phyloP scores from a whole-genome alignment of 2,888 invertebrate genomes.

The Caenorhabditis sp. region DNA sequence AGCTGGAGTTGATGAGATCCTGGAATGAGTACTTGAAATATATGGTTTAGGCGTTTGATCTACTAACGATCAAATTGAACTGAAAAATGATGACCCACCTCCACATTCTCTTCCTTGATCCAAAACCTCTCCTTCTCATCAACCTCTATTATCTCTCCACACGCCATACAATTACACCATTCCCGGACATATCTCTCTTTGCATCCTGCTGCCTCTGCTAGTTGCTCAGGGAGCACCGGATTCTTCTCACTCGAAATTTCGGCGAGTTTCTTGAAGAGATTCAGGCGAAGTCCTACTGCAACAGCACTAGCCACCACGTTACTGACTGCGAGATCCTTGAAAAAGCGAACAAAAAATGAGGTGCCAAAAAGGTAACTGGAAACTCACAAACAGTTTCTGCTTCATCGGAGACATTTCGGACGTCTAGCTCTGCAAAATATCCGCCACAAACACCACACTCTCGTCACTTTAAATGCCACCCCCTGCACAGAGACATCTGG shows the following conservation, averaged over 20 bases:
- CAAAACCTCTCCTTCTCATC: slow-evolving; percentile 71
- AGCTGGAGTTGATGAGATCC: slow-evolving; percentile 41
- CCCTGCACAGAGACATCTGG: too few species aligned
- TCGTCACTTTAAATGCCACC: too few species aligned
- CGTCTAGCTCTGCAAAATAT: too few species aligned
- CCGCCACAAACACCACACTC: too few species aligned
- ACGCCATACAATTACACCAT: slow-evolving; percentile 70
- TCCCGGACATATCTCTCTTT: slow-evolving; percentile 73
- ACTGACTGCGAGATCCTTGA: slow-evolving; percentile 36
- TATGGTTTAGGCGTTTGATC: too few species aligned
- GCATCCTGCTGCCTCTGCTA: slow-evolving; percentile 73
- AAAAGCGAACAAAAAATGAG: neutral
- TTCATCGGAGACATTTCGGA: slow-evolving; percentile 12
- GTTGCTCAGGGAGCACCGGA: slow-evolving; percentile 69
- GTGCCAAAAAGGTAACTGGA: neutral
- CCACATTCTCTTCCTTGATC: slow-evolving; percentile 64
- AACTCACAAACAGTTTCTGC: slow-evolving; percentile 8
- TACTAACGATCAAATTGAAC: too few species aligned
- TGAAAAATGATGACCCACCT: too few species aligned
- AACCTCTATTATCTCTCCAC: slow-evolving; percentile 73
- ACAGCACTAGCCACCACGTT: slow-evolving; percentile 54
- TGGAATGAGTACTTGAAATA: too few species aligned
- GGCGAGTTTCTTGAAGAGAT: slow-evolving; percentile 66
- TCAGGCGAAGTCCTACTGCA: slow-evolving; percentile 58
- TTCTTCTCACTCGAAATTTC: slow-evolving; percentile 50